A percentile compares a stretch with the other conserved stretches of the same genome.
phyloP scores from a whole-genome alignment of 2,113 vertebrate genomes.

The Aldabrachelys gigantea region DNA sequence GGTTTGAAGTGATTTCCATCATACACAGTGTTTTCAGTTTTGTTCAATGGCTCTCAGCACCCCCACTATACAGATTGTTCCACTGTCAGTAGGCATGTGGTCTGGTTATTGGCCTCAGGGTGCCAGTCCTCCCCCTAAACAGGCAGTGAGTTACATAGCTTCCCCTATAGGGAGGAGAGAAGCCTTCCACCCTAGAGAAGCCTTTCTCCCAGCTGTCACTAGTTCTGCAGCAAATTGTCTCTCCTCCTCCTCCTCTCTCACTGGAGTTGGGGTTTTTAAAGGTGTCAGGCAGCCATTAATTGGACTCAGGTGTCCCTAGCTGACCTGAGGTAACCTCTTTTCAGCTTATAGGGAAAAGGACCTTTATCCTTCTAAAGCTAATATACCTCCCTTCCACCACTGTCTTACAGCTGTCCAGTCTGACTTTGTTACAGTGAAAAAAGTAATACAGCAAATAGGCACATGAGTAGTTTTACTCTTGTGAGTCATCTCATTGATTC shows the following conservation, averaged over 20 bases:
- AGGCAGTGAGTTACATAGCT: not conserved
- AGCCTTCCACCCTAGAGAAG: not conserved
- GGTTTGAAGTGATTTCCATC: too few relatives aligned
- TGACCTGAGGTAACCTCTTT: not conserved
- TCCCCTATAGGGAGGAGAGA: not conserved
- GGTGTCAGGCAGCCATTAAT: not conserved
- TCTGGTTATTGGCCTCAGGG: not conserved
- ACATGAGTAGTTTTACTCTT: not conserved
- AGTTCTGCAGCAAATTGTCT: not conserved
- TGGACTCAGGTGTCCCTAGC: not conserved
- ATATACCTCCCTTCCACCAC: not conserved
- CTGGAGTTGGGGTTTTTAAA: not conserved
- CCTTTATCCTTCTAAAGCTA: not conserved
- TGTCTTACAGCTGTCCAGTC: not conserved
- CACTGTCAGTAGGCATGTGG: not conserved
- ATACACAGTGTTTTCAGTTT: too few relatives aligned
- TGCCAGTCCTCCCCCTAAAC: not conserved
- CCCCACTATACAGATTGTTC: too few relatives aligned
- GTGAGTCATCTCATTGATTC: not conserved
- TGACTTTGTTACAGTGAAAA: not conserved
- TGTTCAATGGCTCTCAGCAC: too few relatives aligned
- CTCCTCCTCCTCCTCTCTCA: not conserved
- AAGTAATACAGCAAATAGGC: not conserved
- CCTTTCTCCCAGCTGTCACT: not conserved
- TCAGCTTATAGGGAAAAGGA: not conserved